Conservation (phyloP, 1,140 invertebrate species). For the Atta texana region DNA sequence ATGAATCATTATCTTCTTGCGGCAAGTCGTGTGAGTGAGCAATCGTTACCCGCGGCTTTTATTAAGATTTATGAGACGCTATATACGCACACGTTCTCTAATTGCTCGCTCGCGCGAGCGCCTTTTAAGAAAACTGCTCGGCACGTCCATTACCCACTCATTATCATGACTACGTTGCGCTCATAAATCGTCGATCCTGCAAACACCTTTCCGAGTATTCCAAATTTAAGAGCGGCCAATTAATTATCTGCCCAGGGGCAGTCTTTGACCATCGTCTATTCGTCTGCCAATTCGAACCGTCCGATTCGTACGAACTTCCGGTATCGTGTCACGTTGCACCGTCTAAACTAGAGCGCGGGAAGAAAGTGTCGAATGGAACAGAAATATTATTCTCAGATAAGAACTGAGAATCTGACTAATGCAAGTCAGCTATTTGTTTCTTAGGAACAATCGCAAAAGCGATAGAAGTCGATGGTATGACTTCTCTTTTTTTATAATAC, state of each 20-base stretch:
- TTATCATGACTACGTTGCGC: conserved; percentile 44
- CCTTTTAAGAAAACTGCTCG: conserved; percentile 56
- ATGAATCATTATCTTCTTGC: conserved; percentile 74
- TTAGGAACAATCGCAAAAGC: not conserved
- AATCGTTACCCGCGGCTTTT: conserved; percentile 72
- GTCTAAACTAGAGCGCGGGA: conserved; percentile 38
- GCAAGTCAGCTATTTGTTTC: not conserved
- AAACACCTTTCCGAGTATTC: conserved; percentile 54
- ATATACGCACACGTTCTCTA: conserved; percentile 60
- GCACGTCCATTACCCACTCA: conserved; percentile 46
- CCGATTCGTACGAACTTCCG: conserved; percentile 1
- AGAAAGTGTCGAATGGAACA: conserved; percentile 21
- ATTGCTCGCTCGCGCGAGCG: conserved; percentile 51
- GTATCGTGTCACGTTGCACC: conserved; percentile 2
- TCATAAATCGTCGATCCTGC: conserved; percentile 49
- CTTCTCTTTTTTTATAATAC: not conserved
- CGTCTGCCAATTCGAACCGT: conserved; percentile 50
- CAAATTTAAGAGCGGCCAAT: conserved; percentile 63
- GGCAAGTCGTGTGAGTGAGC: conserved; percentile 67
- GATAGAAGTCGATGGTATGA: conserved; percentile 16
- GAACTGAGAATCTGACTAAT: conserved; percentile 1
- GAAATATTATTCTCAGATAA: conserved; percentile 19
- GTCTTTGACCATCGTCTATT: conserved; percentile 17
- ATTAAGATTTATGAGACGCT: conserved; percentile 74
- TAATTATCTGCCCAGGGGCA: conserved; percentile 42